Percentiles rank a stretch among this genome's conserved stretches.
Conservation (phyloP, 2,113 vertebrate genomes). For the Desmodus rotundus region DNA sequence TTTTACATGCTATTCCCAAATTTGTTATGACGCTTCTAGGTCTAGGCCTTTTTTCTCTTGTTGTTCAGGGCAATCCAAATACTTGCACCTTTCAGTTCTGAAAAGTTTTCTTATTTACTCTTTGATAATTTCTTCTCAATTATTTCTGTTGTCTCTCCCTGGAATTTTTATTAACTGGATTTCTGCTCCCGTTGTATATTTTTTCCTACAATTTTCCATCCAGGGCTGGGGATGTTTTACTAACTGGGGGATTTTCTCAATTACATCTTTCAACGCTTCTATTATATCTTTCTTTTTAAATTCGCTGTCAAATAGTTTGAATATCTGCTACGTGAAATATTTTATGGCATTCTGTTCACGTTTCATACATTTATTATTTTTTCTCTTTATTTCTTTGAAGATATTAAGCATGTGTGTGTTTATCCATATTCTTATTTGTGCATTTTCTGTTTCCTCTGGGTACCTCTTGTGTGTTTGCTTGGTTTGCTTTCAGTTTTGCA, state of each 20-base stretch:
- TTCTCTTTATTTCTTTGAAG: neutral
- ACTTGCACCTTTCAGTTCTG: neutral
- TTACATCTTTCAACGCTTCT: neutral
- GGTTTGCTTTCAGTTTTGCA: neutral
- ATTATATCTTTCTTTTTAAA: neutral
- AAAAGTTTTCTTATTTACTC: neutral
- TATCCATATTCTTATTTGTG: neutral
- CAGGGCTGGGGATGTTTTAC: neutral
- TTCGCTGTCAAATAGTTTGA: neutral
- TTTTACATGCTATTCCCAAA: neutral
- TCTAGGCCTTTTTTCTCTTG: neutral
- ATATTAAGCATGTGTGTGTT: neutral
- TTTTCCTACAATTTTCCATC: neutral
- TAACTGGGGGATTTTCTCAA: neutral
- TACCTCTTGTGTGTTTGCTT: neutral
- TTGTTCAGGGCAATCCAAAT: neutral
- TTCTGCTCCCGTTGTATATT: neutral
- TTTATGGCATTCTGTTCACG: neutral
- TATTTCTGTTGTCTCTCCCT: neutral
- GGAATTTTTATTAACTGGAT: neutral
- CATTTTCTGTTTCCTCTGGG: neutral
- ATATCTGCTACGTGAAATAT: neutral
- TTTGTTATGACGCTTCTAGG: neutral
- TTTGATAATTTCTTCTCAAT: neutral
- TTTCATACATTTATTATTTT: neutral